Base-by-base conservation (phyloP, 2,888 invertebrate species). In the Ophion obscuratus region DNA sequence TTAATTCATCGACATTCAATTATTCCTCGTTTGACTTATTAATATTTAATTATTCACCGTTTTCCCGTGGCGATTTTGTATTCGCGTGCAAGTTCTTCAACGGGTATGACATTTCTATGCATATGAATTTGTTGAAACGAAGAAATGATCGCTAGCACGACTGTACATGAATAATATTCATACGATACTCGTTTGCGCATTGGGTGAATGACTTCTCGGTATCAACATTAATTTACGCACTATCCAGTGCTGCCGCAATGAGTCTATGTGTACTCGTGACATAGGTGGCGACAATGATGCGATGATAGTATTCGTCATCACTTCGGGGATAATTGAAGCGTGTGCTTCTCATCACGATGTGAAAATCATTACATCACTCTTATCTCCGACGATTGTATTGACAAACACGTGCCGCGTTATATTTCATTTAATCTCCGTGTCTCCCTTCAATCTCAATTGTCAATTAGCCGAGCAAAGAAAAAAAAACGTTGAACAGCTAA, bases 201-300 rank as follows among this genome's bases (percentile, higher is more conserved):
- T 90, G 90, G 92, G 91, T 92, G 91, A 93, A 92, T 91, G 92
- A 93, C 92, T 91, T 84, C 85, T 85, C 80, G 77, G 81, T 75
- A 86, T 83, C 88, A 88, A 86, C 78, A 82, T 75, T 87, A 89
- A 88, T 91, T 88, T 88, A 89, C 89, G 88, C 83, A 61, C 75
- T 62, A 81, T 73, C 83, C 44, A 74, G 61, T 67, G 80, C 44
- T 57, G 75, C 74, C n/a, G 74, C 73, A 73, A 83, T 81, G 66
- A 31, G 70, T 68, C 20, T 70, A 36, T 75, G 44, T 59, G 66
- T 59, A 76, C 53, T 71, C 70, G 79, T 83, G 67, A 80, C 75
- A 73, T 79, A 73, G 81, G n/a, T 57, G 66, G 59, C 67, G 61
- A 61, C 67, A 66, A 74, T 71, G 27, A 75, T 68, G 27, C 68